phyloP scores from a whole-genome alignment of 2,888 invertebrate species.

The Drosophila paramelanica region DNA sequence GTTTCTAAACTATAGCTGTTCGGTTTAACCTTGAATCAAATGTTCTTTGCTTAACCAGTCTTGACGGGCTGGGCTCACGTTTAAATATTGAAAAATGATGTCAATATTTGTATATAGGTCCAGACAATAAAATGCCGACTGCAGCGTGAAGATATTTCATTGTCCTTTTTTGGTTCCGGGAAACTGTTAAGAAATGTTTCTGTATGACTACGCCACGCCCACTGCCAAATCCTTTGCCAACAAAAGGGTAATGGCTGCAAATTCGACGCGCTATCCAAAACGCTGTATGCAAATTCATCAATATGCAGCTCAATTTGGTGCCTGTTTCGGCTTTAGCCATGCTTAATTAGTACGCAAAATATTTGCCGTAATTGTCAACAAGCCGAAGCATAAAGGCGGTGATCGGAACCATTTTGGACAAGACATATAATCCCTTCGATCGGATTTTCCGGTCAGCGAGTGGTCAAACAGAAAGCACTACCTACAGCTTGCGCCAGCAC shows the following conservation, averaged over 20 bases:
- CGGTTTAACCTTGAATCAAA: constrained; percentile 38
- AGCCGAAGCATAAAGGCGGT: constrained; percentile 16
- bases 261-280: constrained; percentile 63
- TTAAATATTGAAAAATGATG: constrained; percentile 77
- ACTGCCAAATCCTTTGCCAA: constrained; percentile 66
- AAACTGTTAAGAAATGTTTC: constrained; percentile 16
- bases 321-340: constrained; percentile 38
- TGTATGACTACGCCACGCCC: constrained; percentile 61
- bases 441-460: constrained; percentile 81
- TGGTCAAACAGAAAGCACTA: constrained; percentile 30
- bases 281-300: constrained; percentile 64
- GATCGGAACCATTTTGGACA: constrained; percentile 5
- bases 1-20: constrained; percentile 7
- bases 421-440: constrained; percentile 79
- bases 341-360: constrained; percentile 83
- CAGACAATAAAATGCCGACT: constrained; percentile 12
- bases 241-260: constrained; percentile 82
- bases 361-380: constrained; percentile 81
- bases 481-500: constrained; percentile 41
- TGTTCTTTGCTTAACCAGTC: constrained; percentile 43
- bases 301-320: background rate
- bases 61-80: constrained; percentile 58
- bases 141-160: constrained; percentile 50
- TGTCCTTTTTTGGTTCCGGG: constrained; percentile 20
- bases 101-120: constrained; percentile 79